phyloP scores from a whole-genome alignment of 1,140 invertebrate species.

The Cepaea nemoralis region DNA sequence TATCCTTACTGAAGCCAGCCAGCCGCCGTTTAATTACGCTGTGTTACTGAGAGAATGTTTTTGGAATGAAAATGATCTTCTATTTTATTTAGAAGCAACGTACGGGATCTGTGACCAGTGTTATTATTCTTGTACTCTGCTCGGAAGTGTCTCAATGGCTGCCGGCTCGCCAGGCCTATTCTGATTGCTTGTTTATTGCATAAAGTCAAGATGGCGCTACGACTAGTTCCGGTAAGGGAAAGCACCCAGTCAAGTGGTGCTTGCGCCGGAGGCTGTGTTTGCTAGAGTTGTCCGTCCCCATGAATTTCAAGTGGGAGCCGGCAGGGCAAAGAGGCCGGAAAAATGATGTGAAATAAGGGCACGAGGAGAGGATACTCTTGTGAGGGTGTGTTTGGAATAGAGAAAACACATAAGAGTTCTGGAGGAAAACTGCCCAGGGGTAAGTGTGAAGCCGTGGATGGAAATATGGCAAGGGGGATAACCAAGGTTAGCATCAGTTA shows the following conservation, averaged over 20 bases:
- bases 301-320: conserved; percentile 29
- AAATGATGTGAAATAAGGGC: conserved; percentile 16
- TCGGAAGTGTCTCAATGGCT: conserved; percentile 8
- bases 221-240: conserved; percentile 23
- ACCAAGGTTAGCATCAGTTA: too few relatives aligned
- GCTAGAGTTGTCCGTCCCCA: conserved; percentile 29
- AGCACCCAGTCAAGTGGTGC: conserved; percentile 32
- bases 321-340: conserved; percentile 1
- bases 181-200: conserved; percentile 36
- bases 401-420: not conserved
- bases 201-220: conserved; percentile 35
- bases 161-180: not conserved
- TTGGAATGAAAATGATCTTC: too few relatives aligned
- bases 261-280: conserved; percentile 25
- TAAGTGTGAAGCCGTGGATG: not conserved
- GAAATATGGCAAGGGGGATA: not conserved
- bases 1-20: too few relatives aligned
- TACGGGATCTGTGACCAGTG: not conserved
- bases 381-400: conserved; percentile 32
- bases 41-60: too few relatives aligned
- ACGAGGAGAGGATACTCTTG: conserved; percentile 7
- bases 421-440: not conserved
- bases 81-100: not conserved
- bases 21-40: too few relatives aligned
- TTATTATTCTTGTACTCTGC: not conserved